These are phyloP conservation scores for Caranx melampygus DNA, from an alignment of 2,113 vertebrate species.

Conservation along the genomic window DNA sequence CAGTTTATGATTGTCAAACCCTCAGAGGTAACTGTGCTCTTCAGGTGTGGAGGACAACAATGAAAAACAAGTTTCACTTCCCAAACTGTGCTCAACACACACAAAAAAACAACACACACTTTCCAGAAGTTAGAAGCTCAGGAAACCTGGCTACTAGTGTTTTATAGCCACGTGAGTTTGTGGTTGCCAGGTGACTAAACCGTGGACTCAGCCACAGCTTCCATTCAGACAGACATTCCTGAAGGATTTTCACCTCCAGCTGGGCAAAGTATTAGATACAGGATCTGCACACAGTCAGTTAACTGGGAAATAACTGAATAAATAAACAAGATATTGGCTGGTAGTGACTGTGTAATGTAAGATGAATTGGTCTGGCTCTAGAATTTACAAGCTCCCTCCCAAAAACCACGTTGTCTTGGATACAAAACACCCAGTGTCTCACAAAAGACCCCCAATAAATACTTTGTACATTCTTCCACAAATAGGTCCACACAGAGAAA, in stretches of 20 bases:
- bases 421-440: slow-evolving; percentile 36
- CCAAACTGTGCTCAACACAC: slow-evolving; percentile 8
- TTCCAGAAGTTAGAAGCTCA: neutral
- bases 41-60: slow-evolving; percentile 9
- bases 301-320: slow-evolving; percentile 17
- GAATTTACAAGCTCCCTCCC: slow-evolving; percentile 8
- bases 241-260: slow-evolving; percentile 38
- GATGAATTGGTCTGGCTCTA: slow-evolving; percentile 44
- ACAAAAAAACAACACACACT: neutral
- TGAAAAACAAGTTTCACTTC: neutral
- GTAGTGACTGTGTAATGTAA: slow-evolving; percentile 21
- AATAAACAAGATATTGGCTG: slow-evolving; percentile 41
- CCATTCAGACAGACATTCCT: slow-evolving; percentile 58
- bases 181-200: slow-evolving; percentile 47
- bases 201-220: slow-evolving; percentile 2
- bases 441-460: slow-evolving; percentile 57
- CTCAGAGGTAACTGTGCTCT: neutral
- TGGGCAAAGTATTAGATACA: slow-evolving; percentile 17
- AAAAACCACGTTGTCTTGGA: slow-evolving; percentile 24
- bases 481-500: slow-evolving; percentile 48
- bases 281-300: neutral
- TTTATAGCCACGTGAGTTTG: slow-evolving; percentile 24
- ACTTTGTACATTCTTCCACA: slow-evolving; percentile 55
- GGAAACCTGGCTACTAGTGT: slow-evolving; percentile 1
- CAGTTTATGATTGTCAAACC: slow-evolving; percentile 18